phyloP scores from a whole-genome alignment of 1,140 invertebrate genomes.

The Phymorhynchus buccinoides region DNA sequence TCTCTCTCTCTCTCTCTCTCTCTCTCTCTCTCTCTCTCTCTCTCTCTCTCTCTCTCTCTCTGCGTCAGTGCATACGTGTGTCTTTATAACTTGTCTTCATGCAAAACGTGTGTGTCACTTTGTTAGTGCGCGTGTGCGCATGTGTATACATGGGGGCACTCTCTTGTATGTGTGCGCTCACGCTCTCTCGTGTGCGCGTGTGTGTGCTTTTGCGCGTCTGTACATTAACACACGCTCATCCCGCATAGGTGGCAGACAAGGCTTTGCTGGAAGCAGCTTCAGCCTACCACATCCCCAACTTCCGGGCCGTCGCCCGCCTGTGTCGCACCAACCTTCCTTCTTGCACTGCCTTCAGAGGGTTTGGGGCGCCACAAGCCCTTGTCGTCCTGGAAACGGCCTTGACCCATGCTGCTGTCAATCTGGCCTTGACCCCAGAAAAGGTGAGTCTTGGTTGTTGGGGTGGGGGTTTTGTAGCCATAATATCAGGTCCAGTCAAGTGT shows the following conservation, averaged over 20 bases:
- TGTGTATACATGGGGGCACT: not conserved
- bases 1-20: not conserved
- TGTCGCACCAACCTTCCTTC: constrained; percentile 73
- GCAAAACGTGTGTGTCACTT: too few species aligned
- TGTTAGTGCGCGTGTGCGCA: too few species aligned
- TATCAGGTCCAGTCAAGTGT: too few species aligned
- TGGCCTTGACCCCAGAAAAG: constrained; percentile 54
- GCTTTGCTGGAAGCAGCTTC: constrained; percentile 58
- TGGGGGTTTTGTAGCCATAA: too few species aligned
- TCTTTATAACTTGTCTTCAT: too few species aligned
- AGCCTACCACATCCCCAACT: constrained; percentile 68
- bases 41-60: not conserved
- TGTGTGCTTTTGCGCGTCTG: too few species aligned
- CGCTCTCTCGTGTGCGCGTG: too few species aligned
- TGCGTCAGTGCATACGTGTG: not conserved
- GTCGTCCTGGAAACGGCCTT: constrained; percentile 68
- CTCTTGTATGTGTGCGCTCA: not conserved
- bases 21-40: not conserved
- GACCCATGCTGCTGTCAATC: constrained; percentile 61
- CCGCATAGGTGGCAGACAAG: not conserved
- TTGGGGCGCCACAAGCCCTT: constrained; percentile 72
- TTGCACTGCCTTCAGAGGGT: constrained; percentile 74
- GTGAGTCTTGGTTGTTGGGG: too few species aligned
- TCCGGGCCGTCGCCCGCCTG: constrained; percentile 59
- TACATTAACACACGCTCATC: too few species aligned